Evolutionary conservation across 2,888 invertebrate genomes (phyloP).

Genomic region (Oegoconia quadripuncta): DNA sequence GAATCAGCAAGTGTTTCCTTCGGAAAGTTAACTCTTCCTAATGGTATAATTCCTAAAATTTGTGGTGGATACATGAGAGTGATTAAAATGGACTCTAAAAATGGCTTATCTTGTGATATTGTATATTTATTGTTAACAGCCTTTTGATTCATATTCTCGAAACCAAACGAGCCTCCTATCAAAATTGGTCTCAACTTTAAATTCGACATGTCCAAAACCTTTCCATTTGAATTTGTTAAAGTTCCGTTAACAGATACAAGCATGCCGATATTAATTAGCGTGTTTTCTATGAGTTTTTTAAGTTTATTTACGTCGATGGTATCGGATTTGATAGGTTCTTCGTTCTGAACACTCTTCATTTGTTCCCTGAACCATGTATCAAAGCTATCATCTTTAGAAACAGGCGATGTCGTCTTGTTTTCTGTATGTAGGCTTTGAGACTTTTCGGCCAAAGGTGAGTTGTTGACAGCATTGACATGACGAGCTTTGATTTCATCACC

Average conservation of each 20-base stretch:
- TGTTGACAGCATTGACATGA: too few relatives aligned
- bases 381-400: slow-evolving; percentile 21
- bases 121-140: slow-evolving; percentile 13
- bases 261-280: slow-evolving; percentile 37
- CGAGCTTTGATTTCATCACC: too few relatives aligned
- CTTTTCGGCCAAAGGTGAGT: too few relatives aligned
- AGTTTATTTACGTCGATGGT: slow-evolving; percentile 26
- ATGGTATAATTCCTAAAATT: slow-evolving; percentile 47
- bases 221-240: slow-evolving; percentile 34
- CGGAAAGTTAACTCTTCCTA: slow-evolving; percentile 33
- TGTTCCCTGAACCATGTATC: slow-evolving; percentile 41
- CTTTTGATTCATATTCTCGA: slow-evolving; percentile 23
- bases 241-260: slow-evolving; percentile 29
- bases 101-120: slow-evolving; percentile 26
- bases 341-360: slow-evolving; percentile 27
- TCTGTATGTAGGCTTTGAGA: too few relatives aligned
- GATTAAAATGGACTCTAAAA: slow-evolving; percentile 43
- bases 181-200: slow-evolving; percentile 44
- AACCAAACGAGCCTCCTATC: slow-evolving; percentile 37
- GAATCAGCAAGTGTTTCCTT: slow-evolving; percentile 2
- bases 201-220: slow-evolving; percentile 30
- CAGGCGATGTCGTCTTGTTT: too few relatives aligned
- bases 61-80: slow-evolving; percentile 37
- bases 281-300: slow-evolving; percentile 32
- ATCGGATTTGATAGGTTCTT: slow-evolving; percentile 20